Evolutionary conservation across 1,140 invertebrate genomes (phyloP).

Genomic region (Caenorhabditis brenneri): DNA sequence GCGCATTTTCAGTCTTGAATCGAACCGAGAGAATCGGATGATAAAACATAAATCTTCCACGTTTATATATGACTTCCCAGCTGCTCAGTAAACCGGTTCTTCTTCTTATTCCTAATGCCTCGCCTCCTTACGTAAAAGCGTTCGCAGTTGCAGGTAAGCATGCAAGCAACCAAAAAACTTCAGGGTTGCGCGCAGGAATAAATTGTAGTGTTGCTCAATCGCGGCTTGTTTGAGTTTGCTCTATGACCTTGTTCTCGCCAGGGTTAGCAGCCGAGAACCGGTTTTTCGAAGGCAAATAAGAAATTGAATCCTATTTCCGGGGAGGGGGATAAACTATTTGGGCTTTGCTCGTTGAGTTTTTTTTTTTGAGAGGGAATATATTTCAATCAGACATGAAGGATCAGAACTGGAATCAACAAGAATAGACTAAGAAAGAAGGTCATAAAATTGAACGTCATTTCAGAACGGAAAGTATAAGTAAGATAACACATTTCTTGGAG

Average conservation of each 20-base stretch:
- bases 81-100: slow-evolving; percentile 39
- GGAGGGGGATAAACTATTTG: too few relatives aligned
- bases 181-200: not conserved
- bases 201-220: slow-evolving; percentile 23
- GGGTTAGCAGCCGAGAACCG: not conserved
- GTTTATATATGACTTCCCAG: not conserved
- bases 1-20: not conserved
- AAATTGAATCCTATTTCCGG: not conserved
- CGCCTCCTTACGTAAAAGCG: not conserved
- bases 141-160: not conserved
- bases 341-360: too few relatives aligned
- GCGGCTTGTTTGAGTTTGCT: slow-evolving; percentile 21
- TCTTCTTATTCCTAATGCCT: not conserved
- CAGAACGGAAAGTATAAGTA: too few relatives aligned
- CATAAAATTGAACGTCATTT: too few relatives aligned
- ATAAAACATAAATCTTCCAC: not conserved
- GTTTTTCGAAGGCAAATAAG: not conserved
- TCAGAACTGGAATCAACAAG: too few relatives aligned
- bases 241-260: not conserved
- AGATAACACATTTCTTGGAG: too few relatives aligned
- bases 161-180: not conserved
- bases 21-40: slow-evolving; percentile 16
- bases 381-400: too few relatives aligned
- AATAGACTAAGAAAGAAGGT: too few relatives aligned
- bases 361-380: too few relatives aligned